Evolutionary conservation across 2,797 vertebrate genomes (phyloP).

Genomic region (Pantherophis alleghaniensis): DNA sequence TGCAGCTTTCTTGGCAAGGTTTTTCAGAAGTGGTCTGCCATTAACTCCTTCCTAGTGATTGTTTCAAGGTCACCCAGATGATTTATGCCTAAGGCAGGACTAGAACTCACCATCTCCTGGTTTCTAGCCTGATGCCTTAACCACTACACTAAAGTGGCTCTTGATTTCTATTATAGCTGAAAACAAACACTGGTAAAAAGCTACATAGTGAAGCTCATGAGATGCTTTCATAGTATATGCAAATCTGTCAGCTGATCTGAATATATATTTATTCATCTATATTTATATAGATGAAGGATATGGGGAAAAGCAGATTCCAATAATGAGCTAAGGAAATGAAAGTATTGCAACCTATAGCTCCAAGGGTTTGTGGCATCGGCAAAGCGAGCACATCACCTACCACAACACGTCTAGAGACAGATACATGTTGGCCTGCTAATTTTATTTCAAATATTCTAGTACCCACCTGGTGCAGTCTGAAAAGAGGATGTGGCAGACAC

Average conservation of each 20-base stretch:
- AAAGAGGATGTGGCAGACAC: too few relatives aligned
- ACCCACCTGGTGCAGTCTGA: background rate
- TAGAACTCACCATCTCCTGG: background rate
- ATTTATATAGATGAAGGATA: background rate
- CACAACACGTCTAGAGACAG: background rate
- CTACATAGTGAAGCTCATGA: background rate
- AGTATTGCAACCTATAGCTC: background rate
- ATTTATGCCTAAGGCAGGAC: background rate
- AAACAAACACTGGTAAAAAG: background rate
- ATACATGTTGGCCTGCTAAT: background rate
- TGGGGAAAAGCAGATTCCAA: constrained; percentile 18
- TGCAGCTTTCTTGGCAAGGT: background rate
- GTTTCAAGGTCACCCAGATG: background rate
- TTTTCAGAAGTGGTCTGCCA: background rate
- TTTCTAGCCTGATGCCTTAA: background rate
- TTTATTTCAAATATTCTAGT: background rate
- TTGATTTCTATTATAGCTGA: background rate
- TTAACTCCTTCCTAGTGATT: background rate
- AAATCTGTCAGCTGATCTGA: background rate
- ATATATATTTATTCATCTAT: background rate
- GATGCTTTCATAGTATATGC: background rate
- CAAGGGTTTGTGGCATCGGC: background rate
- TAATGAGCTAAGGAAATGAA: constrained; percentile 7
- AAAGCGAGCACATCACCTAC: background rate
- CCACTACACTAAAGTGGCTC: background rate